Evolutionary conservation across 2,888 invertebrate species (phyloP).

Genomic region (Ichneumoninae sp.): DNA sequence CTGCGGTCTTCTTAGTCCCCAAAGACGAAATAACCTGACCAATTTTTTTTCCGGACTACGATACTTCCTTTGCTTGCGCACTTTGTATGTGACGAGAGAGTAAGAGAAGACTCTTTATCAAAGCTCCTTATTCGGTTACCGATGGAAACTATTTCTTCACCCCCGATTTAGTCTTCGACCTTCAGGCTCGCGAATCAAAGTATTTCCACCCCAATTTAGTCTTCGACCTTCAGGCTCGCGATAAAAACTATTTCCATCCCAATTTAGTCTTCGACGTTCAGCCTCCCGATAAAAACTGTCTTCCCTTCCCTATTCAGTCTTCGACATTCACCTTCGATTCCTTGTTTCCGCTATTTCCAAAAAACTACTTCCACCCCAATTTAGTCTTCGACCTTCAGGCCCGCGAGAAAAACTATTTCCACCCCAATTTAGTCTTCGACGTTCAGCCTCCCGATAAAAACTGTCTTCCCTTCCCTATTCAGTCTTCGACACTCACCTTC

Average conservation of each 20-base stretch:
- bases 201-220: background rate
- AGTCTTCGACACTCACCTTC: background rate
- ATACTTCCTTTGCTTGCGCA: background rate
- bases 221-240: background rate
- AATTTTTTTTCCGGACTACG: background rate
- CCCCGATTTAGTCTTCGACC: too few relatives aligned
- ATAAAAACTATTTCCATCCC: background rate
- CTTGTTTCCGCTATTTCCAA: too few relatives aligned
- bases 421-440: background rate
- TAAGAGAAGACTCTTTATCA: background rate
- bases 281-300: background rate
- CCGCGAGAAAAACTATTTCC: background rate
- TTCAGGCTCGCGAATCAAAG: too few relatives aligned
- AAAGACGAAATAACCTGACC: too few relatives aligned
- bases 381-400: background rate
- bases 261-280: background rate
- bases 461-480: background rate
- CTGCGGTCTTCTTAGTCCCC: too few relatives aligned
- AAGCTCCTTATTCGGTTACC: background rate
- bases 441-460: background rate
- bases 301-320: too few relatives aligned
- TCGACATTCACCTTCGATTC: too few relatives aligned
- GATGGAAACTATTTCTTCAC: background rate
- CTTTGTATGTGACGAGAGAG: too few relatives aligned
- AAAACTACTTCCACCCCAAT: too few relatives aligned